Evolutionary conservation across 2,797 vertebrate species (phyloP), one percentile per base, ranked within the genome.

Genomic region (Helarctos malayanus): DNA sequence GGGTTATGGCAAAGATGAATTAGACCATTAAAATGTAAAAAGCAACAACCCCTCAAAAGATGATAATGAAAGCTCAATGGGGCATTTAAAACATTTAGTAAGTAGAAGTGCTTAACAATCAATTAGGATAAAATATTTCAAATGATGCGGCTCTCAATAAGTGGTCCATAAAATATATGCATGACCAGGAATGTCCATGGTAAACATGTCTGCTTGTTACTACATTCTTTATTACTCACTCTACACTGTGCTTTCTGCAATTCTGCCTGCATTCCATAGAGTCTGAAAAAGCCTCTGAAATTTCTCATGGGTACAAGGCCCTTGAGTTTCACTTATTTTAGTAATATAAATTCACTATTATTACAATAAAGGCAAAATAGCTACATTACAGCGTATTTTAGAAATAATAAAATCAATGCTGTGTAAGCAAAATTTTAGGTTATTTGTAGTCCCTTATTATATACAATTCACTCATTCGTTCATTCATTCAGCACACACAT

Each of bases 1-100:
- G 38, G 45, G 23, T 89, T 88, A 65, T 90, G 27, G 32, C 71
- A 87, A 94, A 96, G 76, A 92, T 95, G 45, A 95, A 95, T 82
- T 93, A 80, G 69, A 52, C 57, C n/a, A 82, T 93, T 97, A 92
- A 95, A 89, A 91, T 91, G 6, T 94, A 93, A 78, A 97, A 92
- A 73, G 32, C 27, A 96, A 35, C 32, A 96, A 45, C 12, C 15
- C 29, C 57, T 96, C 54, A 73, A 86, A 96, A 88, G 71, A 65
- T 97, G n/a, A 88, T 91, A 83, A 61, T 93, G 47, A 97, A 89
- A 96, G 41, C 13, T 79, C 69, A 87, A 0, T 91, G 52, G 35
- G 56, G 52, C 56, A 79, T 95, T 96, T 52, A 85, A 57, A 27
- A 16, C 27, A 78, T 78, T 93, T 91, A 92, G 61, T 86, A 32